A percentile compares a stretch with the other conserved stretches of the same genome.
These are phyloP conservation scores for Pandion haliaetus DNA, from an alignment of 2,113 vertebrate species.

Conservation along the genomic window DNA sequence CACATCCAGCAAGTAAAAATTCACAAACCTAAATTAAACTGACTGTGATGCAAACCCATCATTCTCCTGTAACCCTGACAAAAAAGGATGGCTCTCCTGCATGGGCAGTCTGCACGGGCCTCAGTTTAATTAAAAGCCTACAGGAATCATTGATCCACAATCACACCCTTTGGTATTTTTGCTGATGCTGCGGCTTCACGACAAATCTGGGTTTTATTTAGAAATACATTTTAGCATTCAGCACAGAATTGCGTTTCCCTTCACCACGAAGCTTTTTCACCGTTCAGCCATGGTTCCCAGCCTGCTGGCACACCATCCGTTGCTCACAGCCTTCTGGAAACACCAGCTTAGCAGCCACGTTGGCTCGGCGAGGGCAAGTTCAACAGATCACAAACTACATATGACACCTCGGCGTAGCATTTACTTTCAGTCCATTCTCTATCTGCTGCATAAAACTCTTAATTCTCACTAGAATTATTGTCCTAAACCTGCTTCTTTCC, in stretches of 20 bases:
- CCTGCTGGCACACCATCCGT: background rate
- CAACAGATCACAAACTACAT: too few relatives aligned
- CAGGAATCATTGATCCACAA: background rate
- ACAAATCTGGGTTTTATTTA: background rate
- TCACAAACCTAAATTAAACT: background rate
- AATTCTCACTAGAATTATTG: background rate
- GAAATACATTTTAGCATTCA: background rate
- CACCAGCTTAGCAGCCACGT: background rate
- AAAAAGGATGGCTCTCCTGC: background rate
- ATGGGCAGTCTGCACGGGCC: background rate
- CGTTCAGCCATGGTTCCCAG: rapidly evolving
- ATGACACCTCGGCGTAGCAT: rapidly evolving
- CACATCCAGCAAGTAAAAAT: background rate
- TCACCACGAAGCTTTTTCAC: too few relatives aligned
- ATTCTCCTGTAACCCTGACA: background rate
- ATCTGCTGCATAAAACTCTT: background rate
- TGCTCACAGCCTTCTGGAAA: background rate
- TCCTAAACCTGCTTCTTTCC: background rate
- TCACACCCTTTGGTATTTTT: background rate
- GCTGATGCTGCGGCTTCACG: background rate
- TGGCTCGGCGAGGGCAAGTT: rapidly evolving
- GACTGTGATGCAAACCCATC: background rate
- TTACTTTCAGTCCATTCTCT: background rate
- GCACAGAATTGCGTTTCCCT: background rate
- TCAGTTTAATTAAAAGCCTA: background rate